Evolutionary conservation across 2,113 vertebrate genomes (phyloP), one percentile per base, ranked within the genome.

Genomic region (Caloenas nicobarica): DNA sequence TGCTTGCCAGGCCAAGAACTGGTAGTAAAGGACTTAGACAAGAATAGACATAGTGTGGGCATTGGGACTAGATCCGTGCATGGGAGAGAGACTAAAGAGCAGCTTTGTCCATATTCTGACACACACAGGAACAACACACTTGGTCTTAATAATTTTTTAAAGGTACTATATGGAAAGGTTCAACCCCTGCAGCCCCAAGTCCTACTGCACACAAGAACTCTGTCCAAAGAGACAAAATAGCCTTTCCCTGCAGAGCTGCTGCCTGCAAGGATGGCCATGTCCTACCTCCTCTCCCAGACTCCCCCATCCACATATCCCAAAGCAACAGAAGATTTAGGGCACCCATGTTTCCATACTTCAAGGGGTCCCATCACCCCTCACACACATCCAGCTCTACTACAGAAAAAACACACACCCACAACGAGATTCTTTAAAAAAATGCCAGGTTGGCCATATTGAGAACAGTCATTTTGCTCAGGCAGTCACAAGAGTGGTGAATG

Each of bases 401-500:
- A 65, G 14, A 8, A 65, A 40, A 66, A 89, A 34, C 38, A 40
- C 38, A 40, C 38, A 26, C 1, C 8, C 4, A 11, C 29, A 11
- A 2, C 6, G 57, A 74, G 36, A 56, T 23, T 12, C 22, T 73
- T 81, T 19, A 1, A 53, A 60, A 53, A 40, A 5, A 4, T 2
- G 4, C 57, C 69, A 53, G 14, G 31, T 0, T 40, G 50, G 29
- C 29, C 69, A 33, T 24, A 17, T 21, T 6, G 5, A 48, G 25
- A 77, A 8, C 25, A 44, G 29, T 6, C 18, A 2, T 10, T 86
- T 66, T 42, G 29, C 69, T 84, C 19, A 10, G 82, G 31, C 4
- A 10, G 42, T 33, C 3, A 14, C 5, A 16, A 14, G 22, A 81
- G 54, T 0, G 2, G 36, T 10, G 31, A 53, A 24, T 1, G 8